Evolutionary conservation across 2,888 invertebrate genomes (phyloP), one percentile per base, ranked within the genome.

Genomic region (Drosophila peninsularis): DNA sequence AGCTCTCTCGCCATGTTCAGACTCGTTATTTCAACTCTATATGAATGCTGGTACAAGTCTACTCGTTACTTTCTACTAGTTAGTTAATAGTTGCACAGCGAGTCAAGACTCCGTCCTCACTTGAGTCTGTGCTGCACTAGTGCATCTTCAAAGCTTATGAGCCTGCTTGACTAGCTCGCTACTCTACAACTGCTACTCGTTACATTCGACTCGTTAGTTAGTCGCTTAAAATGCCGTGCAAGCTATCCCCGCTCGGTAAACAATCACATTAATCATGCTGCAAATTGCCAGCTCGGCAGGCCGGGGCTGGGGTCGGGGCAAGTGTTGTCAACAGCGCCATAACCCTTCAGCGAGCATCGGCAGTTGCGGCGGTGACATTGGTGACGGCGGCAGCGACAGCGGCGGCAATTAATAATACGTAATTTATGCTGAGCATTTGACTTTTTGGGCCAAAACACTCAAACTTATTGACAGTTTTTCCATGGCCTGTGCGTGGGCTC

Each of bases 381-480:
- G 64, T 53, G 73, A 24, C 52, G 24, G 52, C 52, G 37, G 6
- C 37, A 24, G 52, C 75, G 70, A 68, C 66, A 42, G 80, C 75
- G 71, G 71, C 66, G 42, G 80, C 89, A 85, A 89, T 89, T 88
- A 88, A 89, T 88, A 88, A 87, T 80, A 77, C 76, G 72, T 85
- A 80, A 85, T 83, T 89, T 89, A 89, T 88, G 80, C 69, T 74
- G 65, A 56, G 75, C 80, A 71, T 81, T 84, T 80, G 74, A 78
- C 87, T 87, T 69, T 71, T 72, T 68, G 55, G 74, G 74, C 75
- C 81, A 71, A 78, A 77, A 83, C 75, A 82, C 84, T 75, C 68
- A 71, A 73, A 80, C 79, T 81, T 78, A 82, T 84, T 82, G 85
- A 84, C 78, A 80, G 70, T 71, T 50, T 45, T 44, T 50, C 63